Conservation (phyloP, 2,888 invertebrate genomes). For the Smittia aterrima region DNA sequence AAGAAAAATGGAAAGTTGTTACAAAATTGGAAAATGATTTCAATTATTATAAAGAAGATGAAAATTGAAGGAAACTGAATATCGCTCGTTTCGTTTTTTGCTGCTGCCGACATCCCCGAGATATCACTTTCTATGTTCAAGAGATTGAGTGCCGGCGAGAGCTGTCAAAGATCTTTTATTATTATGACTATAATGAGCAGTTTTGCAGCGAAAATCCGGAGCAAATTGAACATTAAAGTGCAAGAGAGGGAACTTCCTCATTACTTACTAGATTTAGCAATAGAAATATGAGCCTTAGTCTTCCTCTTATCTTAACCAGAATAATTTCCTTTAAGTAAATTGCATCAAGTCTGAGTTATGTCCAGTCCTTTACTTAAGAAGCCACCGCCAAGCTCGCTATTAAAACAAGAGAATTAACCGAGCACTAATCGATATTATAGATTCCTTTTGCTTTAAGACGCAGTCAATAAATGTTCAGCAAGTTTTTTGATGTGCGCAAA, state of each 20-base stretch:
- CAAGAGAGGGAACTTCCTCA: too few species aligned
- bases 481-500: constrained; percentile 15
- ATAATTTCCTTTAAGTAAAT: too few species aligned
- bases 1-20: constrained; percentile 41
- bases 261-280: too few species aligned
- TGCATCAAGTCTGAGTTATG: too few species aligned
- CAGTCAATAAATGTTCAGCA: constrained; percentile 9
- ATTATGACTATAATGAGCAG: constrained; percentile 12
- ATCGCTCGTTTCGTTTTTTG: background rate
- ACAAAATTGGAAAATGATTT: constrained; percentile 42
- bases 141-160: constrained; percentile 10
- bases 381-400: too few species aligned
- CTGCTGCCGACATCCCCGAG: constrained; percentile 21
- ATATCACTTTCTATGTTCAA: constrained; percentile 31
- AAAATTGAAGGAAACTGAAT: constrained; percentile 40
- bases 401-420: background rate
- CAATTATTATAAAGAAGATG: constrained; percentile 40
- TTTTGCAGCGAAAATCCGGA: background rate
- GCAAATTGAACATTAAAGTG: background rate
- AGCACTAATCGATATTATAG: background rate
- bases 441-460: background rate
- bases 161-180: background rate
- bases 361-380: too few species aligned
- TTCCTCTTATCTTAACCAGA: too few species aligned
- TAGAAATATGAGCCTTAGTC: too few species aligned